Base-by-base conservation (phyloP, 1,140 invertebrate genomes). In the Halesus radiatus region DNA sequence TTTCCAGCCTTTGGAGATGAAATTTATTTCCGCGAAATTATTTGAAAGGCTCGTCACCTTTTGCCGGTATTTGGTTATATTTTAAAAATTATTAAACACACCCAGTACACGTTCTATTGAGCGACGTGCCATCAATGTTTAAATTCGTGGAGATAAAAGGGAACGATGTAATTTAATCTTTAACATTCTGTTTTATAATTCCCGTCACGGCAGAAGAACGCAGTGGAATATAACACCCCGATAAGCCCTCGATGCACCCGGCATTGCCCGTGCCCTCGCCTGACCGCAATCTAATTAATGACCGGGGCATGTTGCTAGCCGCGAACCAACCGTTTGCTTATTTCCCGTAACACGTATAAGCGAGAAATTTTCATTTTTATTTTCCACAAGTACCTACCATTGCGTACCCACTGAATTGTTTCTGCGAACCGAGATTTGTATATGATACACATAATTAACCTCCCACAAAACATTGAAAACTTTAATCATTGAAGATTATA, bases 1-100 rank as follows among this genome's bases (percentile, higher is more conserved):
- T 77, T 76, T 62, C 29, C 76, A 52, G 50, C 76, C 76, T 54
- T 26, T 68, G 37, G 76, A 77, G 62, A 77, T 77, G 76, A 77
- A 77, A 77, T 77, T 77, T 77, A 66, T 60, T 77, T 77, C 26
- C 18, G 58, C 18, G 52, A 52, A 74, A 74, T 74, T 74, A 52
- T 72, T 18, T 22, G 53, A 74, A 60, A 37, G 60, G 29, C 56
- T 37, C 18, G 32, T 37, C 20, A 23, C 32, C 32, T 45, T 16
- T n/a, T 23, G 66, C 64, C 20, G 66, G 16, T 20, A 50, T 70
- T 70, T 50, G 32, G 66, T 37, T 20, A 70, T 3, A 45, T 8
- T 70, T 70, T 20, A 50, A 45, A 45, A 45, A 50, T 52, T 64
- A 64, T 50, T 70, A 70, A 70, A 70, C 37, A 45, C 66, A 18